Conservation (phyloP, 2,797 vertebrate species). For the Phrynocephalus guinanensis region DNA sequence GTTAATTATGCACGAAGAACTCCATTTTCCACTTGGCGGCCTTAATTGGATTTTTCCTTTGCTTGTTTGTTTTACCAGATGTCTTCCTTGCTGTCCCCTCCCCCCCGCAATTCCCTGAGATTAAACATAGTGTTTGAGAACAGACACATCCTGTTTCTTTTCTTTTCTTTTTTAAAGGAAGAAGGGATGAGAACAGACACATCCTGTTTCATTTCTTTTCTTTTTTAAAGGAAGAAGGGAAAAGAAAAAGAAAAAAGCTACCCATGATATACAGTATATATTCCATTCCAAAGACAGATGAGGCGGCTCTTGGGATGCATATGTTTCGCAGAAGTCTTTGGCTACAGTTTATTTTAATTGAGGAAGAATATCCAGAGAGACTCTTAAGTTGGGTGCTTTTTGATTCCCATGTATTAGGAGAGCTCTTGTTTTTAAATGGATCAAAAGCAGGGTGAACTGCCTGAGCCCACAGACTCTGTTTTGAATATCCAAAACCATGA, state of each 20-base stretch:
- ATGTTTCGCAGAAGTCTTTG: not conserved
- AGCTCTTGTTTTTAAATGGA: too few species aligned
- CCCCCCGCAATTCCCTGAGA: not conserved
- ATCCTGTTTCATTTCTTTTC: not conserved
- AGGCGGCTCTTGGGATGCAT: not conserved
- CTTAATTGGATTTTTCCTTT: conserved; percentile 43
- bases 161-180: not conserved
- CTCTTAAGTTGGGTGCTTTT: not conserved
- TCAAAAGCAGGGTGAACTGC: too few species aligned
- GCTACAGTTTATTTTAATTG: not conserved
- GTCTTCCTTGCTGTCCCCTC: not conserved
- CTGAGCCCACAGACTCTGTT: too few species aligned
- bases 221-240: too few species aligned
- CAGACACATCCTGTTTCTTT: not conserved
- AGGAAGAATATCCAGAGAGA: not conserved
- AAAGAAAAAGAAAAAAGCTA: too few species aligned
- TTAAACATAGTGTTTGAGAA: conserved; percentile 3
- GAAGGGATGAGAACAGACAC: not conserved
- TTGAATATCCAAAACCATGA: too few species aligned
- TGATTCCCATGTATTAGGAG: not conserved
- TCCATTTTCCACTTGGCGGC: conserved; percentile 13
- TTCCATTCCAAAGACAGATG: not conserved
- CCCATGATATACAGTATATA: too few species aligned
- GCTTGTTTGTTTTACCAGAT: conserved; percentile 39
- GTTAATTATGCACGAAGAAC: conserved; percentile 22